Evolutionary conservation across 2,888 invertebrate genomes (phyloP).

Genomic region (Poecilus cupreus): DNA sequence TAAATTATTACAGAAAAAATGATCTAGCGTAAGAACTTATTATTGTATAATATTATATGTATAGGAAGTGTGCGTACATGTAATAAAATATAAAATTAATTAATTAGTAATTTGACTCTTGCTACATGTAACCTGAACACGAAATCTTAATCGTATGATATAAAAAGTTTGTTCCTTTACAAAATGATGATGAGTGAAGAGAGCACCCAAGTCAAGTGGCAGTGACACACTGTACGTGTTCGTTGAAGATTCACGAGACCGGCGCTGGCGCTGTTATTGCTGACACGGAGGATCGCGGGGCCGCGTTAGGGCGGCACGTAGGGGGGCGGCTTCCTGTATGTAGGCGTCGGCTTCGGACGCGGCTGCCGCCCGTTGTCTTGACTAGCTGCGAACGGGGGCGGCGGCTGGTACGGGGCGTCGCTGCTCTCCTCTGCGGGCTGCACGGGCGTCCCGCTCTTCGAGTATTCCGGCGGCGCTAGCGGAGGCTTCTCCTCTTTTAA

Average conservation of each 20-base stretch:
- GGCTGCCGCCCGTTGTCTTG: conserved; percentile 84
- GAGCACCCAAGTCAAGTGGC: conserved; percentile 54
- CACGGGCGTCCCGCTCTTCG: conserved; percentile 66
- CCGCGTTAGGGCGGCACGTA: conserved; percentile 94
- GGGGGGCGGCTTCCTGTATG: conserved; percentile 96
- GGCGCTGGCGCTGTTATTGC: conserved; percentile 55
- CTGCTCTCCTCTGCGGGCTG: conserved; percentile 64
- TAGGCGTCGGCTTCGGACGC: conserved; percentile 89
- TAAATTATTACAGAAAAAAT: conserved; percentile 57
- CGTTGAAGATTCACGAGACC: too few species aligned
- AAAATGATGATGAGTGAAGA: conserved; percentile 57
- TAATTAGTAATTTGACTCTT: conserved; percentile 58
- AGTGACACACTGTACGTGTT: conserved; percentile 54
- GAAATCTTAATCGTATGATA: conserved; percentile 59
- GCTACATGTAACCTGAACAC: conserved; percentile 59
- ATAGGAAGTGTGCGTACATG: conserved; percentile 58
- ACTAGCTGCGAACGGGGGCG: conserved; percentile 87
- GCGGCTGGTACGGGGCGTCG: conserved; percentile 92
- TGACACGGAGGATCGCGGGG: not conserved
- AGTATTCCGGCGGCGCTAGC: conserved; percentile 88
- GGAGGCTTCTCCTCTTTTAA: conserved; percentile 97
- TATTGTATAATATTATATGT: conserved; percentile 48
- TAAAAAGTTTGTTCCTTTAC: conserved; percentile 59
- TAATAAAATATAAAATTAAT: conserved; percentile 59
- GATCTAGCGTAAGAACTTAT: conserved; percentile 57